Conservation (phyloP, 2,888 invertebrate genomes). For the Drosophila vallismaia region DNA sequence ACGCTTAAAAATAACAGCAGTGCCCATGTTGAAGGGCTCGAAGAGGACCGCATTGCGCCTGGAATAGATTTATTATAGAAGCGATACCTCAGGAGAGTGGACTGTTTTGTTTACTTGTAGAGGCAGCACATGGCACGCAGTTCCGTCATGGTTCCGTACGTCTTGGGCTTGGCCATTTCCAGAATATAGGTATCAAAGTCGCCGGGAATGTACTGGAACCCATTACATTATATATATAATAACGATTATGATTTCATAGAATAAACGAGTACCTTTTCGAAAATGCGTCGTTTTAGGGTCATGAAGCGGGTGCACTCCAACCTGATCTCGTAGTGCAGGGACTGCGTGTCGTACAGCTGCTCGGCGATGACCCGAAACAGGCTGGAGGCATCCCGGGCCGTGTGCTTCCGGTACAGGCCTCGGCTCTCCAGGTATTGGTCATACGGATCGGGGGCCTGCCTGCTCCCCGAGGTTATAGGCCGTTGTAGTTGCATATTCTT, state of each 20-base stretch:
- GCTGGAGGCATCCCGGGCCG: conserved; percentile 94
- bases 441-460: conserved; percentile 83
- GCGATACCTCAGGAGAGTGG: background rate
- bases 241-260: too few relatives aligned
- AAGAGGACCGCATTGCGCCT: conserved; percentile 91
- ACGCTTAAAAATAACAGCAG: conserved; percentile 80
- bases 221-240: background rate
- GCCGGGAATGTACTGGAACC: conserved; percentile 86
- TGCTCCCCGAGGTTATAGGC: conserved; percentile 83
- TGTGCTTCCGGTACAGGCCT: conserved; percentile 93
- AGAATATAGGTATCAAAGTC: conserved; percentile 88
- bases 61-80: conserved; percentile 73
- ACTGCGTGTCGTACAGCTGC: conserved; percentile 89
- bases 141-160: conserved; percentile 89
- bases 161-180: conserved; percentile 88
- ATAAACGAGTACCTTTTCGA: conserved; percentile 85
- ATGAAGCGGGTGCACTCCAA: conserved; percentile 90
- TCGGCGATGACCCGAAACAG: conserved; percentile 95
- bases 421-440: conserved; percentile 92
- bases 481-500: conserved; percentile 66
- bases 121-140: conserved; percentile 89
- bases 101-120: conserved; percentile 79
- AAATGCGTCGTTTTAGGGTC: conserved; percentile 86
- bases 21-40: conserved; percentile 85
- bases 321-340: conserved; percentile 90